Evolutionary conservation across 2,113 vertebrate genomes (phyloP).

Genomic region (Spea multiplicata): DNA sequence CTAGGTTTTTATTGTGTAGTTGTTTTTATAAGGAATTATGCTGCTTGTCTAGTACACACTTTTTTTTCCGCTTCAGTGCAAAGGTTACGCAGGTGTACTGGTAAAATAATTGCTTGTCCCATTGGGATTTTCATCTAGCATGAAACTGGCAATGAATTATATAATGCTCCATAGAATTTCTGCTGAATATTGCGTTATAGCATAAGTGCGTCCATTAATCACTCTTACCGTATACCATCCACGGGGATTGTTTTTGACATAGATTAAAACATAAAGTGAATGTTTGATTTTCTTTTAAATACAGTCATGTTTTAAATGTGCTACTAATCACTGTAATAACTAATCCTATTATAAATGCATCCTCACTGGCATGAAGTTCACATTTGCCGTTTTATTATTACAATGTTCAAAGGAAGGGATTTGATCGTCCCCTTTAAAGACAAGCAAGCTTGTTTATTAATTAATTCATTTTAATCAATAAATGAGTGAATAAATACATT

Average conservation of each 20-base stretch:
- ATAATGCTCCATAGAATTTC: conserved; percentile 29
- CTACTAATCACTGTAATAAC: not conserved
- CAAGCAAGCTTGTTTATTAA: not conserved
- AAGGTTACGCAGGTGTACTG: not conserved
- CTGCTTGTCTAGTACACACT: too few species aligned
- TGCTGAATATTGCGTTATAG: conserved; percentile 37
- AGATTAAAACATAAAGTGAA: conserved; percentile 16
- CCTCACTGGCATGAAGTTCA: not conserved
- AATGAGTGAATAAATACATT: not conserved
- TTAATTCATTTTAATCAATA: not conserved
- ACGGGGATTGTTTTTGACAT: conserved; percentile 5
- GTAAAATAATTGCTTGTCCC: not conserved
- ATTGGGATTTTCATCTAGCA: conserved; percentile 18
- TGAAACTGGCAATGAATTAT: conserved; percentile 18
- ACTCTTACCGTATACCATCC: conserved; percentile 13
- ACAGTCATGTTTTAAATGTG: not conserved
- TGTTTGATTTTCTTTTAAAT: not conserved
- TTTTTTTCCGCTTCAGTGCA: not conserved
- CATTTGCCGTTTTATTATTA: not conserved
- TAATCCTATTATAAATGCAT: not conserved
- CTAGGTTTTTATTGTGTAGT: too few species aligned
- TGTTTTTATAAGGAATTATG: too few species aligned
- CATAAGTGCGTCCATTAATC: conserved; percentile 30
- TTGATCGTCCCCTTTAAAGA: not conserved
- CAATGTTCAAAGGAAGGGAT: not conserved